A percentile compares a stretch with the other conserved stretches of the same genome.
These are phyloP conservation scores for Gadopsis bispinosus DNA, from an alignment of 2,797 vertebrate species.

Conservation along the genomic window DNA sequence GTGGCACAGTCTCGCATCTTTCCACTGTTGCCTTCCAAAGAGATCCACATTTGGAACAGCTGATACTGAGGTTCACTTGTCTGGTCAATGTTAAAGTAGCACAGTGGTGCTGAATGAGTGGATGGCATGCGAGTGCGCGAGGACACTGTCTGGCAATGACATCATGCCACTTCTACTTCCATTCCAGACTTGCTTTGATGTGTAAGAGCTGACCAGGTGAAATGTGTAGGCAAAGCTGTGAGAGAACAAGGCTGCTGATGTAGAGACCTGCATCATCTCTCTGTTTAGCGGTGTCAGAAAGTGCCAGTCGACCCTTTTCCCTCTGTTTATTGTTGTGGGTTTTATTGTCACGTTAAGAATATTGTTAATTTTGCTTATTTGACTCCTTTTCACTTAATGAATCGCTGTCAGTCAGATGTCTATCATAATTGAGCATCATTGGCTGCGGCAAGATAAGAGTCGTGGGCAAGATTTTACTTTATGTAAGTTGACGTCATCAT, in stretches of 20 bases:
- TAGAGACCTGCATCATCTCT: conserved; percentile 31
- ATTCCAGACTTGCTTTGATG: conserved; percentile 68
- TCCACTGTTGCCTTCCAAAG: conserved; percentile 75
- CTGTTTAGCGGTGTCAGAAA: conserved; percentile 17
- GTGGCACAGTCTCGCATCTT: conserved; percentile 70
- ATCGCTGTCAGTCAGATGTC: neutral
- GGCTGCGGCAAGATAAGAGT: neutral
- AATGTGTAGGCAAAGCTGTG: conserved; percentile 47
- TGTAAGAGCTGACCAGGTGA: conserved; percentile 70
- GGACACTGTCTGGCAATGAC: conserved; percentile 68
- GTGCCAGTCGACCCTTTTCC: neutral
- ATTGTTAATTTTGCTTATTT: neutral
- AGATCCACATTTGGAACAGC: conserved; percentile 77
- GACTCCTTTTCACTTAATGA: neutral
- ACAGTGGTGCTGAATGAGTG: conserved; percentile 64
- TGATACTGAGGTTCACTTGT: conserved; percentile 71
- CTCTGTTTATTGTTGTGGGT: neutral
- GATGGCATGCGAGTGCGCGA: conserved; percentile 53
- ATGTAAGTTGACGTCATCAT: conserved; percentile 25
- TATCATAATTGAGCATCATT: neutral
- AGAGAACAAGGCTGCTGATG: conserved; percentile 38
- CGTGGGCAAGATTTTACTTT: neutral
- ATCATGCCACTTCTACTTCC: conserved; percentile 62
- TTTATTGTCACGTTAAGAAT: conserved; percentile 6
- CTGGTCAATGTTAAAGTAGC: conserved; percentile 75